A percentile compares a stretch with the other conserved stretches of the same genome.
These are phyloP conservation scores for Squalus acanthias DNA, from an alignment of 2,797 vertebrate genomes.

Conservation along the genomic window DNA sequence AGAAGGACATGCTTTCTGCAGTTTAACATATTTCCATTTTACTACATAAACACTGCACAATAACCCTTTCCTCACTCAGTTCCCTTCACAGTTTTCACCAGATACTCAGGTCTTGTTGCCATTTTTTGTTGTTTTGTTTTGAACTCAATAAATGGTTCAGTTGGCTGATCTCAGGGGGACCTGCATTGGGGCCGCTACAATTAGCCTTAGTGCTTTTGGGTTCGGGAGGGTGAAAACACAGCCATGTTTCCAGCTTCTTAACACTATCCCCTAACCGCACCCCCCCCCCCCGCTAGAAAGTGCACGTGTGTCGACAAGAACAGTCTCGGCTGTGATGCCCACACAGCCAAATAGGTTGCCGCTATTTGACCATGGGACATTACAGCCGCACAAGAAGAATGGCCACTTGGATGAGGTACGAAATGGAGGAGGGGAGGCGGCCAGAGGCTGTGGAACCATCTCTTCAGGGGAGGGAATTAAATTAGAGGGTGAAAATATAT, in stretches of 20 bases:
- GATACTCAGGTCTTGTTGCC: not conserved
- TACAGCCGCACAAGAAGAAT: not conserved
- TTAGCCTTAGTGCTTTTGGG: not conserved
- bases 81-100: not conserved
- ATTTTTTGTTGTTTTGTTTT: not conserved
- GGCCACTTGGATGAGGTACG: not conserved
- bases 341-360: not conserved
- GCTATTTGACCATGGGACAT: not conserved
- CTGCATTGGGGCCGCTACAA: not conserved
- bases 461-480: not conserved
- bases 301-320: not conserved
- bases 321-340: not conserved
- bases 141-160: not conserved
- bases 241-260: not conserved
- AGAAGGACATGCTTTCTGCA: accelerated
- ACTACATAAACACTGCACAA: not conserved
- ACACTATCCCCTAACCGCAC: too few relatives aligned
- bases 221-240: not conserved
- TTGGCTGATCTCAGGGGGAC: not conserved
- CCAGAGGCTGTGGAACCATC: not conserved
- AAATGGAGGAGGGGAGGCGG: too few relatives aligned
- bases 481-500: not conserved
- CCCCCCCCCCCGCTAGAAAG: not conserved
- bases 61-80: not conserved
- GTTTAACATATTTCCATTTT: constrained; percentile 27